A percentile compares a stretch with the other conserved stretches of the same genome.
Evolutionary conservation across 2,113 vertebrate genomes (phyloP).

Genomic region (Muscicapa adusta): DNA sequence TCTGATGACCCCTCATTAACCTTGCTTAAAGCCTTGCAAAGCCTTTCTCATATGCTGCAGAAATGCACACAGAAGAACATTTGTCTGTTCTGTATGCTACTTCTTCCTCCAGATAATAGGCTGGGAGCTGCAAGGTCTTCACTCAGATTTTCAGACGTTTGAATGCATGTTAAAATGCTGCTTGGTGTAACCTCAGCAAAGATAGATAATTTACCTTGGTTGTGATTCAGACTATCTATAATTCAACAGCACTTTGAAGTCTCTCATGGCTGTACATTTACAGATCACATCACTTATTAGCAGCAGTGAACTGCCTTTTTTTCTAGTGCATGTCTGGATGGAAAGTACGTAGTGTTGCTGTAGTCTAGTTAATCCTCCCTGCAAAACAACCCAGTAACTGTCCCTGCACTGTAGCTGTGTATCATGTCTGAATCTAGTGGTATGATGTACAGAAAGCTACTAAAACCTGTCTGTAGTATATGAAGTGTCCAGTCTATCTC

Average conservation of each 20-base stretch:
- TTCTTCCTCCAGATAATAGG: slow-evolving; percentile 9
- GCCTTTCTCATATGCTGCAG: slow-evolving; percentile 31
- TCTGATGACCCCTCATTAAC: slow-evolving; percentile 59
- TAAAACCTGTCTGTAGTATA: not conserved
- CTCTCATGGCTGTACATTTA: not conserved
- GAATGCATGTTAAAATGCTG: not conserved
- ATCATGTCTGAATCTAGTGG: not conserved
- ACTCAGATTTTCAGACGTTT: not conserved
- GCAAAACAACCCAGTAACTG: not conserved
- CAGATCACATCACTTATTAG: not conserved
- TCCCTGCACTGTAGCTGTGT: not conserved
- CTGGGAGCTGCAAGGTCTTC: not conserved
- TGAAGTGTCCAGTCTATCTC: not conserved
- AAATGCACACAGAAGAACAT: slow-evolving; percentile 46
- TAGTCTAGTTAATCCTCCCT: not conserved
- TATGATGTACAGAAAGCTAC: not conserved
- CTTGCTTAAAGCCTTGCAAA: slow-evolving; percentile 32
- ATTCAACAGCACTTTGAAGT: not conserved
- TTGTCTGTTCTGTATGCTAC: slow-evolving; percentile 44
- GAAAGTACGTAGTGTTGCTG: not conserved
- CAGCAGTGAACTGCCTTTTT: too few relatives aligned
- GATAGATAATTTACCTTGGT: not conserved
- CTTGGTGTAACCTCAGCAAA: not conserved
- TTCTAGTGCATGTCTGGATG: not conserved
- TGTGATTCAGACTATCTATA: not conserved